Evolutionary conservation across 1,140 invertebrate species (phyloP), one percentile per base, ranked within the genome.

Genomic region (Drosophila kohkoa): DNA sequence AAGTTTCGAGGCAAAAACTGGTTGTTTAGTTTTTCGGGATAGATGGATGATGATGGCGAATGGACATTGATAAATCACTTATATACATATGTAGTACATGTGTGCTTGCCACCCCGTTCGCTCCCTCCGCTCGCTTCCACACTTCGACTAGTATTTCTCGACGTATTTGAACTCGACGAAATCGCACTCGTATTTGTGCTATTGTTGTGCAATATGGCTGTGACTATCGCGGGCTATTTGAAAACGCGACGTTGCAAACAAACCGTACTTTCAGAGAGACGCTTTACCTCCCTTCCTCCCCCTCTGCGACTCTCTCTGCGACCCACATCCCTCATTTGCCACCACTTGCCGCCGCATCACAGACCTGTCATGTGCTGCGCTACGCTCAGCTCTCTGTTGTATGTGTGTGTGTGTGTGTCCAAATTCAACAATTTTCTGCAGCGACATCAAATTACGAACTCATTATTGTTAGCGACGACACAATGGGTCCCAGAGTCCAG

Each of bases 31-130:
- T 63, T 60, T 38, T 25, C 20, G 7, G 57, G 77, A 67, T 83
- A 73, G 83, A 77, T 83, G 83, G 85, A 82, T 83, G 80, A 82
- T 83, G 80, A 82, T 59, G 83, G 70, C 74, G 77, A 69, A 51
- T 77, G 85, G 83, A 87, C 83, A 89, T 87, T 87, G 83, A 87
- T 87, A 87, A 87, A 87, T 87, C 83, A 87, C 83, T 88, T 57
- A 86, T 38, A 41, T 52, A 28, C 52, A 35, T 41, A 28, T 45
- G 15, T 52, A 71, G 49, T 62, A 49, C 35, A 57, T 16, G 15
- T 11, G 30, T 10, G 10, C 10, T 41, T 38, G 16, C 35, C 35
- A 10, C 35, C 35, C 35, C 35, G 1, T 10, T 8, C 10, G 7
- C 32, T 32, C 8, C 7, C 35, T 25, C 35, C 35, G 2, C 2